These are phyloP conservation scores for Lanius ludovicianus DNA, from an alignment of 2,113 vertebrate species.

Conservation along the genomic window DNA sequence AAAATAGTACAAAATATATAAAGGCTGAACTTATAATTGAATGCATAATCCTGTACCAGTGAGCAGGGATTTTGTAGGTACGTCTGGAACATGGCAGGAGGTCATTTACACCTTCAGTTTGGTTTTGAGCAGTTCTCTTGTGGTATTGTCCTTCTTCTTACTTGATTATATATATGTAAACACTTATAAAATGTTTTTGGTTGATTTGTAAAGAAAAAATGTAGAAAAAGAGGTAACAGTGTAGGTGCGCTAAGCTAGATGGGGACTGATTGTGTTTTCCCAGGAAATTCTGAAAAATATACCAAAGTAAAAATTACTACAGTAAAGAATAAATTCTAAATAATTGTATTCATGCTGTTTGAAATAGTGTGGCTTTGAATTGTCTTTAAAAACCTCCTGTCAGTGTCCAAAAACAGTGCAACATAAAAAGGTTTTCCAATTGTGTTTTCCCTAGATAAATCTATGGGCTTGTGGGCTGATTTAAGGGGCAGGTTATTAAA, in stretches of 20 bases:
- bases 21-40: not conserved
- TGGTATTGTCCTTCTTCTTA: not conserved
- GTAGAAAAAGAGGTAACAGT: not conserved
- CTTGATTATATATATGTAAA: slow-evolving; percentile 25
- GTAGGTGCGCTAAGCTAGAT: slow-evolving; percentile 10
- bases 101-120: slow-evolving; percentile 47
- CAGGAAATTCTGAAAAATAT: slow-evolving; percentile 47
- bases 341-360: slow-evolving; percentile 14
- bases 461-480: not conserved
- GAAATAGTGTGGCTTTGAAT: not conserved
- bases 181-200: not conserved
- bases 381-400: slow-evolving; percentile 35
- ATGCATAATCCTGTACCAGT: slow-evolving; percentile 20
- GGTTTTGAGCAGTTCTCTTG: slow-evolving; percentile 18
- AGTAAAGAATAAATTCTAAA: slow-evolving; percentile 55
- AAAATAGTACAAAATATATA: slow-evolving; percentile 49
- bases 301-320: slow-evolving; percentile 37
- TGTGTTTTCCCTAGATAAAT: slow-evolving; percentile 38
- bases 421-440: slow-evolving; percentile 22
- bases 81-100: slow-evolving; percentile 20
- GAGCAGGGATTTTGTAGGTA: slow-evolving; percentile 52
- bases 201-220: slow-evolving; percentile 19
- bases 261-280: slow-evolving; percentile 35
- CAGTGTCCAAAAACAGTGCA: slow-evolving; percentile 33
- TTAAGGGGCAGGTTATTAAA: slow-evolving; percentile 18